A percentile compares a stretch with the other conserved stretches of the same genome.
Conservation (phyloP, 2,888 invertebrate genomes). For the Globia sparganii region DNA sequence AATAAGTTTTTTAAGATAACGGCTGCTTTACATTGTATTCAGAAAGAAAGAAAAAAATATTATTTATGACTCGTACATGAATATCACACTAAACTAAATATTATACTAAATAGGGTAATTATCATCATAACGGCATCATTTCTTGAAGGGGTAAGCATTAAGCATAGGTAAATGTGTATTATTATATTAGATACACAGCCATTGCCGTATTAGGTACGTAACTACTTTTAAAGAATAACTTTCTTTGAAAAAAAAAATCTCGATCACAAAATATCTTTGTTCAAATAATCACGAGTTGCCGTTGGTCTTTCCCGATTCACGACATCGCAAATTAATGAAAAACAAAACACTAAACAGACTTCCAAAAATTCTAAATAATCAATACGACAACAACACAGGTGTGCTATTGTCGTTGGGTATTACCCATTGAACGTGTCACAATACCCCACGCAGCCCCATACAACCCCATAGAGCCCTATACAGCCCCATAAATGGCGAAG, state of each 20-base stretch:
- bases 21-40: background rate
- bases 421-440: conserved; percentile 66
- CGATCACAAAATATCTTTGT: background rate
- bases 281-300: background rate
- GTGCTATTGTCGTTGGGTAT: conserved; percentile 65
- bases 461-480: conserved; percentile 46
- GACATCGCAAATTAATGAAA: background rate
- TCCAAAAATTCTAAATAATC: conserved; percentile 56
- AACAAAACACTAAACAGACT: conserved; percentile 6
- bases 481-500: conserved; percentile 59
- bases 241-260: background rate
- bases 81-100: too few species aligned
- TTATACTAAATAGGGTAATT: too few species aligned
- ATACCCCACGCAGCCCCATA: conserved; percentile 58
- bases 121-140: background rate
- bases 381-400: conserved; percentile 64
- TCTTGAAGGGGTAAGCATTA: background rate
- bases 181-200: background rate
- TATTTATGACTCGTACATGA: too few species aligned
- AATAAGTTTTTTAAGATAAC: background rate
- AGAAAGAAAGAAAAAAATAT: too few species aligned
- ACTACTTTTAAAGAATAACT: background rate
- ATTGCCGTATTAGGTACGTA: background rate
- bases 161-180: background rate
- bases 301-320: background rate